Conservation (phyloP, 2,797 vertebrate species). For the Manis crassicaudata region DNA sequence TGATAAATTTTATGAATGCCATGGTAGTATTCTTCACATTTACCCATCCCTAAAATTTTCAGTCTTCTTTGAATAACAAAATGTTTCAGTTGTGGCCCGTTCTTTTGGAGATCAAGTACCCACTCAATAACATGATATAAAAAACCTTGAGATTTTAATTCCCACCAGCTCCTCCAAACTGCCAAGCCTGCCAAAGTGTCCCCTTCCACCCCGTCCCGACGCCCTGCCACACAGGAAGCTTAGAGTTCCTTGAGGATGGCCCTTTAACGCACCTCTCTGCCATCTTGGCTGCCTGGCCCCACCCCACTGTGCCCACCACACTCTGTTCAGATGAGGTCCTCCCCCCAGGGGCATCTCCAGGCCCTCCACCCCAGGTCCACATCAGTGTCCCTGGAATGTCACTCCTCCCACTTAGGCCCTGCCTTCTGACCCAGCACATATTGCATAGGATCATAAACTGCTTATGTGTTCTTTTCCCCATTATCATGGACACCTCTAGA, state of each 20-base stretch:
- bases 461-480: not conserved
- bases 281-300: not conserved
- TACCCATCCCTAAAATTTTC: not conserved
- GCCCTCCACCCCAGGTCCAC: not conserved
- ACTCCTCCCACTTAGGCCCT: fast-evolving
- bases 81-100: not conserved
- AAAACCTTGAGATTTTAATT: not conserved
- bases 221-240: not conserved
- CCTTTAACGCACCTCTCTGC: not conserved
- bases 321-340: not conserved
- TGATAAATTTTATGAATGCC: not conserved
- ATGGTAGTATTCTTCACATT: not conserved
- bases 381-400: not conserved
- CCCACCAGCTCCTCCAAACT: not conserved
- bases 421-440: not conserved
- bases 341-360: not conserved
- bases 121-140: not conserved
- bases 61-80: not conserved
- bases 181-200: not conserved
- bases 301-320: fast-evolving
- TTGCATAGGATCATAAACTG: not conserved
- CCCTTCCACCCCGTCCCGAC: not conserved
- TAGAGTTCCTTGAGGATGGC: no score
- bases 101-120: not conserved
- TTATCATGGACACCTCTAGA: not conserved